A percentile compares a stretch with the other conserved stretches of the same genome.
phyloP scores from a whole-genome alignment of 1,140 invertebrate species.

The Apis dorsata region DNA sequence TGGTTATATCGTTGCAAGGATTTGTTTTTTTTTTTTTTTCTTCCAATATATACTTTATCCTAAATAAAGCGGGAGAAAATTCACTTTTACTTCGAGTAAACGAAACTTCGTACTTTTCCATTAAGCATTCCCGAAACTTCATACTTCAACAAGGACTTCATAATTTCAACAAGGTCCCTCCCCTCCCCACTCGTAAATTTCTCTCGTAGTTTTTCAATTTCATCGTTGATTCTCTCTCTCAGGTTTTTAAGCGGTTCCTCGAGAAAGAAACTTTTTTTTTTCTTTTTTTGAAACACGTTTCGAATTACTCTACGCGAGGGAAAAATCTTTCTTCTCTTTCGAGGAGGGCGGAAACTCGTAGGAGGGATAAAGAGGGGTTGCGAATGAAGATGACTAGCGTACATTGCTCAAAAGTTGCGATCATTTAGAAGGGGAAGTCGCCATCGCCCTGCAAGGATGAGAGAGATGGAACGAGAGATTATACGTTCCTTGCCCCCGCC shows the following conservation, averaged over 20 bases:
- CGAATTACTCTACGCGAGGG: too few relatives aligned
- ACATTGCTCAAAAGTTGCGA: constrained; percentile 73
- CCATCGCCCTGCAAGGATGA: constrained; percentile 13
- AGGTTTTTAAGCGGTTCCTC: too few relatives aligned
- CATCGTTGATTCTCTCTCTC: background rate
- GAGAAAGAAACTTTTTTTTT: too few relatives aligned
- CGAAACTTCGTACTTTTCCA: background rate
- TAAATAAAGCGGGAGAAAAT: background rate
- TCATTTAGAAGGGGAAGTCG: constrained; percentile 52
- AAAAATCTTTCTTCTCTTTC: constrained; percentile 1
- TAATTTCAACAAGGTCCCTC: background rate
- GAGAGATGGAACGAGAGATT: constrained; percentile 43
- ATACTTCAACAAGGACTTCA: background rate
- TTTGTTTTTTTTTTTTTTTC: too few relatives aligned
- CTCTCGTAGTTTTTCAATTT: background rate
- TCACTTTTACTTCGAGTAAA: background rate
- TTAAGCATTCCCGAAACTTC: background rate
- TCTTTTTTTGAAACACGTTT: background rate
- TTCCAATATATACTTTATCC: background rate
- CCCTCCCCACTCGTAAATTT: background rate
- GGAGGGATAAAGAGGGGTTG: constrained; percentile 12
- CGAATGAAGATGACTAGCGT: constrained; percentile 57
- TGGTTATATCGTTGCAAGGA: too few relatives aligned
- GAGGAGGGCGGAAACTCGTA: background rate
- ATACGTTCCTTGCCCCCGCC: background rate